Conservation (phyloP, 2,113 vertebrate species). For the Stomatorhinus ivindoensis region DNA sequence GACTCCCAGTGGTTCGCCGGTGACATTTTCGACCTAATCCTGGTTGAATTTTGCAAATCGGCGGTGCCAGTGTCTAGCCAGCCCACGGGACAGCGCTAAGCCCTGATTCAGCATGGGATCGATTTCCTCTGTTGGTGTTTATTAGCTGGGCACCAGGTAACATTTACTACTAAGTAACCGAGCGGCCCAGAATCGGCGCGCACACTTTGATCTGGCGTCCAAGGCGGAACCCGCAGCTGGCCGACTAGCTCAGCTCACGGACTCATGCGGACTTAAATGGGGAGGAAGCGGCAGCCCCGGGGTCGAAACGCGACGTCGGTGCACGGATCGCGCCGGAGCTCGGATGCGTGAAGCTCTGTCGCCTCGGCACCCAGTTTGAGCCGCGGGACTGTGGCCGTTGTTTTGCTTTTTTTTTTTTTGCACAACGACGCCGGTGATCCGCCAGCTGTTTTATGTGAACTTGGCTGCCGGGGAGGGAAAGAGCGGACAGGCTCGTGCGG, state of each 20-base stretch:
- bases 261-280: not conserved
- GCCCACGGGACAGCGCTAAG: not conserved
- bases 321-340: not conserved
- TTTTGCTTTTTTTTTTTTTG: not conserved
- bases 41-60: not conserved
- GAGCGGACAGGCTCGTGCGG: not conserved
- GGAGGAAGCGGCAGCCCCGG: not conserved
- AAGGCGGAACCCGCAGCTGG: not conserved
- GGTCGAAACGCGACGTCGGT: not conserved
- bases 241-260: not conserved
- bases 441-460: not conserved
- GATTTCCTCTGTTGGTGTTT: not conserved
- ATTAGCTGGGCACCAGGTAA: not conserved
- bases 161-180: not conserved
- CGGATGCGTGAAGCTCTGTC: not conserved
- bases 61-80: not conserved
- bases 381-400: not conserved
- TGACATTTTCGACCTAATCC: not conserved
- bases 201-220: not conserved
- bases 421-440: not conserved
- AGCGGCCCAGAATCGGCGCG: not conserved
- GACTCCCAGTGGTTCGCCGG: not conserved
- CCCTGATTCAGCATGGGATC: not conserved
- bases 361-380: not conserved
- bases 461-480: not conserved